phyloP scores from a whole-genome alignment of 2,113 vertebrate species.

The Meriones unguiculatus region DNA sequence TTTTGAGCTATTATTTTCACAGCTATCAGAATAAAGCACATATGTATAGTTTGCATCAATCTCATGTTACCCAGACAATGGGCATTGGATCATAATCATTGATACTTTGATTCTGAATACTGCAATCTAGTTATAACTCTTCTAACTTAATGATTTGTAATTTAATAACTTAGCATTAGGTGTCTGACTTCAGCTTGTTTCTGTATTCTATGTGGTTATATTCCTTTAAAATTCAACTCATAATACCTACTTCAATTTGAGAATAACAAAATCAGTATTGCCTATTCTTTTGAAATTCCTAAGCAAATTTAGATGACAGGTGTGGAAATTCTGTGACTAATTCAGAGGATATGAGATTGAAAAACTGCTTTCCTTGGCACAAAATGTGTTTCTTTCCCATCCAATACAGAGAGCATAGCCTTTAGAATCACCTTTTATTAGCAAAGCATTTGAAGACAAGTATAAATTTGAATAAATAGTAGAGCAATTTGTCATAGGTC shows the following conservation, averaged over 20 bases:
- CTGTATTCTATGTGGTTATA: not conserved
- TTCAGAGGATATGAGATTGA: slow-evolving; percentile 47
- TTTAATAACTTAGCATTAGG: not conserved
- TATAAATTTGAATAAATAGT: slow-evolving; percentile 58
- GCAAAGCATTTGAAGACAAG: slow-evolving; percentile 37
- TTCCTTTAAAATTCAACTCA: slow-evolving; percentile 48
- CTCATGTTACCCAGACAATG: not conserved
- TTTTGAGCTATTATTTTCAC: not conserved
- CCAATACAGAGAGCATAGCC: slow-evolving; percentile 32
- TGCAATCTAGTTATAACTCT: not conserved
- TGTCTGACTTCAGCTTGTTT: not conserved
- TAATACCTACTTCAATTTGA: slow-evolving; percentile 10
- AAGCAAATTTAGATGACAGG: slow-evolving; percentile 64
- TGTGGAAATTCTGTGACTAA: slow-evolving; percentile 64
- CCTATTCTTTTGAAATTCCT: slow-evolving; percentile 61
- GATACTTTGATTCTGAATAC: not conserved
- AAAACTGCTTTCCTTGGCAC: not conserved
- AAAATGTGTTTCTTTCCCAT: slow-evolving; percentile 41
- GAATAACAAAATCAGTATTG: slow-evolving; percentile 50
- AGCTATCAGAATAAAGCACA: not conserved
- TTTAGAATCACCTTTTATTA: slow-evolving; percentile 72
- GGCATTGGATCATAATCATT: not conserved
- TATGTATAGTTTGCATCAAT: not conserved
- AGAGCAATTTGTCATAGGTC: slow-evolving; percentile 68
- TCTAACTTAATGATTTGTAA: not conserved